Evolutionary conservation across 2,888 invertebrate species (phyloP), one percentile per base, ranked within the genome.

Genomic region (Chloroclystis v-ata): DNA sequence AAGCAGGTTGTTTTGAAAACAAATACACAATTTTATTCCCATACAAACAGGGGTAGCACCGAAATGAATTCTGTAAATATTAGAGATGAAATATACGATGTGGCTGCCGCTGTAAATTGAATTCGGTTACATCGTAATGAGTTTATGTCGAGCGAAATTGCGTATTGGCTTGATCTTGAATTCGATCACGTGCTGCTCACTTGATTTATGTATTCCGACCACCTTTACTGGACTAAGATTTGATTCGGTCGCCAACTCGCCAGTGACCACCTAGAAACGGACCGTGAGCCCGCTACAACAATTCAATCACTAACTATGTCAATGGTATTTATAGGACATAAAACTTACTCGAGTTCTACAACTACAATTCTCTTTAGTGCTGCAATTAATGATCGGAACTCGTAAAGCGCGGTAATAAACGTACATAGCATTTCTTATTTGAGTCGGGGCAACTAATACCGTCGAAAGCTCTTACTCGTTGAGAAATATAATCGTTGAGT

Each of bases 91-190:
- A 82, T 82, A 79, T 79, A 76, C 76, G 78, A 83, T 78, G 75
- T 71, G 77, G 76, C 68, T 68, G 70, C 63, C 67, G 71, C 68
- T 63, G 74, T 75, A 83, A 83, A 85, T 84, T 83, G 82, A 82
- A 84, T 85, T 83, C 77, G 80, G 82, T 78, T 83, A 78, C 73
- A 77, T 72, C 79, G 76, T 85, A 85, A 86, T 84, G 82, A 84
- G 79, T 80, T 78, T 76, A 76, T 78, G 78, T 77, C 76, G 75
- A 64, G 69, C 65, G 67, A 72, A 75, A 73, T 75, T 75, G 70
- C 75, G 74, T 80, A 78, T 78, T 73, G 75, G 69, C 67, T 78
- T 75, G 75, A 83, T 83, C 83, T 79, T 79, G 72, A 83, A 82
- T 80, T 80, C 78, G 75, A 81, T 84, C 84, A 83, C 82, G 86